Base-by-base conservation (phyloP, 2,113 vertebrate genomes). In the Ophthalmolycus amberensis region DNA sequence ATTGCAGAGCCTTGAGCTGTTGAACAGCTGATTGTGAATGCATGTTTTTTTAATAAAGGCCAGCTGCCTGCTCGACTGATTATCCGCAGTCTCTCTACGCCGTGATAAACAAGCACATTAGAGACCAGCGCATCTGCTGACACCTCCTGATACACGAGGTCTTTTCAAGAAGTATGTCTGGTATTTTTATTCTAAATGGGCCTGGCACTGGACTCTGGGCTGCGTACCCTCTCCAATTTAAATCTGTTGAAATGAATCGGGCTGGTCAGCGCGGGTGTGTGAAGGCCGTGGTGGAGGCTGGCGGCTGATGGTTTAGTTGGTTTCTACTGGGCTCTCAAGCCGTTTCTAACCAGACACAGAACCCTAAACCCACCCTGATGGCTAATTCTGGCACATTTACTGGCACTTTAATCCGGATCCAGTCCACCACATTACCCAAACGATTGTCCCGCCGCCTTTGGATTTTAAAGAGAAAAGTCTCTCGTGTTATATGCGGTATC, bases 231-330 rank as follows among this genome's bases (percentile, higher is more conserved):
- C 66, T 75, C 69, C 15, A 83, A 78, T 87, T 89, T 71, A 90
- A 88, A 88, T 79, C 78, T 73, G 85, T 88, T 87, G 25, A 80
- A 91, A 91, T 91, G 72, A 91, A 92, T 87, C 82, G 74, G 32
- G 34, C 71, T 38, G 88, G 86, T 83, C 79, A 64, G 73, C 54
- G 67, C 29, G 59, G 25, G 79, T 63, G 78, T 87, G 85, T 89
- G 90, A 93, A 92, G 89, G 92, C 92, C 85, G 9, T 22, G 58
- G 81, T 60, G 58, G 63, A 77, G 58, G 64, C 71, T 80, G 79
- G 84, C 18, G 42, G 71, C 58, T 91, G 90, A 92, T 85, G 87
- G 69, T 88, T 84, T 90, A 91, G 91, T 91, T 91, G 82, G 14
- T 85, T 89, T 91, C 80, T 78, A 65, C 63, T 83, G 2, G 0